A percentile compares a stretch with the other conserved stretches of the same genome.
phyloP scores from a whole-genome alignment of 2,888 invertebrate genomes.

The Polydrusus cervinus region DNA sequence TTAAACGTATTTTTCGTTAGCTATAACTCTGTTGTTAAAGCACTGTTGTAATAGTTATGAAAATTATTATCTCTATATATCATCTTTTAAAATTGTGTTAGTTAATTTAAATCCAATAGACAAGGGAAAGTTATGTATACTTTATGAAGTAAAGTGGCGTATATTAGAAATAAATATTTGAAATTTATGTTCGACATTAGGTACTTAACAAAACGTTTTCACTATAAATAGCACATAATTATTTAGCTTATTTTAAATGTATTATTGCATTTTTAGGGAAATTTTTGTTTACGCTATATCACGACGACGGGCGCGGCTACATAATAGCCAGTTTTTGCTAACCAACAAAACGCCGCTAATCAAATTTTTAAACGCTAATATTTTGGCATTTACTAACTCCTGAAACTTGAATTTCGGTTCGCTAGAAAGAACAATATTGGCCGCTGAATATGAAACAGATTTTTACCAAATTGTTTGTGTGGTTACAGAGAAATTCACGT shows the following conservation, averaged over 20 bases:
- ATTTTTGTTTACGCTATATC: too few relatives aligned
- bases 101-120: slow-evolving; percentile 47
- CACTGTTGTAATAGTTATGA: slow-evolving; percentile 40
- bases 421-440: too few relatives aligned
- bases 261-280: too few relatives aligned
- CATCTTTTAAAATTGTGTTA: slow-evolving; percentile 43
- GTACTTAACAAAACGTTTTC: slow-evolving; percentile 22
- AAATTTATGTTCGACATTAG: slow-evolving; percentile 26
- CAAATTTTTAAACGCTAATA: too few relatives aligned
- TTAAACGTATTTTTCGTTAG: slow-evolving; percentile 26
- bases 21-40: slow-evolving; percentile 19
- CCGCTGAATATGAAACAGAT: too few relatives aligned
- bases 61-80: slow-evolving; percentile 51
- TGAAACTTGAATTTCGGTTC: too few relatives aligned
- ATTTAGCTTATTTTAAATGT: background rate
- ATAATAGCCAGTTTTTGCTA: too few relatives aligned
- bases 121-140: slow-evolving; percentile 47
- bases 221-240: slow-evolving; percentile 9
- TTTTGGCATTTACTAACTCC: too few relatives aligned
- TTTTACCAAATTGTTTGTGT: too few relatives aligned
- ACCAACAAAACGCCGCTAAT: too few relatives aligned
- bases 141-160: slow-evolving; percentile 36
- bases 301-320: too few relatives aligned
- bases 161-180: slow-evolving; percentile 32
- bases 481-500: too few relatives aligned